Evolutionary conservation across 2,113 vertebrate genomes (phyloP), one percentile per base, ranked within the genome.

Genomic region (Dromaius novaehollandiae): DNA sequence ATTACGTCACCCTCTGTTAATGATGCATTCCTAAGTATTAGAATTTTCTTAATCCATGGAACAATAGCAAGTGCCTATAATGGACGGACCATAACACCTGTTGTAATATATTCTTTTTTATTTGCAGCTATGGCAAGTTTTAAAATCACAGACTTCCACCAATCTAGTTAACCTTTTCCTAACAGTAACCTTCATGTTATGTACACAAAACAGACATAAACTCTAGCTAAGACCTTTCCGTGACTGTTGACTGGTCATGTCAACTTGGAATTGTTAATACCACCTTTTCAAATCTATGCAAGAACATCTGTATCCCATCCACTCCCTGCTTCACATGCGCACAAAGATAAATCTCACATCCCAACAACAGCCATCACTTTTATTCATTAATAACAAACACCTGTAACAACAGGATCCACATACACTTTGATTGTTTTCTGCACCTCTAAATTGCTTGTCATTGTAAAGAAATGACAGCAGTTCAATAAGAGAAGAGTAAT

Each of bases 401-500:
- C 95, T 98, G 95, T 96, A 97, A 96, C 96, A 97, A 96, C 60
- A 51, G 90, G 84, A 91, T 83, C 81, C 96, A 94, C 93, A 97
- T 86, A 94, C 64, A 93, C 79, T 94, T 88, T 86, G 97, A 97
- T 97, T 98, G 97, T 94, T 97, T 91, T 96, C 93, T 97, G 89
- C 95, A 98, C 96, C 95, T 97, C 96, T 97, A 98, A 98, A 98
- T 97, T 94, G 89, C 96, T 95, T 95, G 93, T 97, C 96, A 96
- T 97, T 95, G 94, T 95, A 98, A 97, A 97, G 93, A 98, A 98
- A 98, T 97, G 96, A 96, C 98, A 97, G 94, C 83, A 93, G 83
- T 96, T 98, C 96, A 97, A 92, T 90, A 94, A 88, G 94, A 94
- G 94, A 95, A 90, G 93, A 97, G 38, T 95, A 94, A 93, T 86